phyloP scores from a whole-genome alignment of 1,140 invertebrate genomes.

The Drosophila tsacasi region DNA sequence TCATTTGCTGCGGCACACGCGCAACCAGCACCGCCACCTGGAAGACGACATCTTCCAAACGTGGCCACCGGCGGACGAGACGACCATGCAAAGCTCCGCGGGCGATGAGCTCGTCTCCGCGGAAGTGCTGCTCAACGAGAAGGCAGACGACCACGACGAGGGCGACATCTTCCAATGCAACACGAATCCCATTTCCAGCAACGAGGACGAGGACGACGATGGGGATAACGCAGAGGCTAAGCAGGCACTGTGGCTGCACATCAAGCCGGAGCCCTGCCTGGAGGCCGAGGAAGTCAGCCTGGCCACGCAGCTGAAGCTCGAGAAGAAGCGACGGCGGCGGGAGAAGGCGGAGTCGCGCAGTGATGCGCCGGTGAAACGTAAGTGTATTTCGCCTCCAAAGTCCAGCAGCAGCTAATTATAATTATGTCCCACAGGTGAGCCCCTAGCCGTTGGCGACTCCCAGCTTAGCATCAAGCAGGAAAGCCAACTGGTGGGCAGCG shows the following conservation, averaged over 20 bases:
- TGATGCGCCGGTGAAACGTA: slow-evolving; percentile 40
- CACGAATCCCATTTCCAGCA: slow-evolving; percentile 80
- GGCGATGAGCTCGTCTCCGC: slow-evolving; percentile 59
- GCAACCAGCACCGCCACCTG: slow-evolving; percentile 55
- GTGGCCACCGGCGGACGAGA: slow-evolving; percentile 36
- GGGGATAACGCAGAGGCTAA: slow-evolving; percentile 54
- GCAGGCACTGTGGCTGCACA: slow-evolving; percentile 63
- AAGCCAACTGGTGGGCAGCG: slow-evolving; percentile 24
- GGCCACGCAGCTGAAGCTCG: slow-evolving; percentile 23
- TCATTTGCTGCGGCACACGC: slow-evolving; percentile 71
- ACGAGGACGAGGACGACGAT: slow-evolving; percentile 64
- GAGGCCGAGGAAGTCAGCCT: slow-evolving; percentile 42
- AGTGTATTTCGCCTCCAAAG: not conserved
- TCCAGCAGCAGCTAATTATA: not conserved
- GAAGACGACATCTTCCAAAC: slow-evolving; percentile 5
- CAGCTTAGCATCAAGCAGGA: slow-evolving; percentile 61
- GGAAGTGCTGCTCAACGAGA: slow-evolving; percentile 61
- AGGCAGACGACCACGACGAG: slow-evolving; percentile 26
- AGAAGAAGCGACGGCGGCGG: slow-evolving; percentile 36
- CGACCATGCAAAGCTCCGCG: slow-evolving; percentile 39
- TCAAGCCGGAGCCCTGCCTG: slow-evolving; percentile 63
- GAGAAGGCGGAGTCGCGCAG: slow-evolving; percentile 23
- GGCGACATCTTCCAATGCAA: slow-evolving; percentile 43
- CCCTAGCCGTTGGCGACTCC: slow-evolving; percentile 31
- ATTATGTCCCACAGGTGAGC: slow-evolving; percentile 42